Conservation (phyloP, 2,888 invertebrate species). For the Eupithecia exiguata region DNA sequence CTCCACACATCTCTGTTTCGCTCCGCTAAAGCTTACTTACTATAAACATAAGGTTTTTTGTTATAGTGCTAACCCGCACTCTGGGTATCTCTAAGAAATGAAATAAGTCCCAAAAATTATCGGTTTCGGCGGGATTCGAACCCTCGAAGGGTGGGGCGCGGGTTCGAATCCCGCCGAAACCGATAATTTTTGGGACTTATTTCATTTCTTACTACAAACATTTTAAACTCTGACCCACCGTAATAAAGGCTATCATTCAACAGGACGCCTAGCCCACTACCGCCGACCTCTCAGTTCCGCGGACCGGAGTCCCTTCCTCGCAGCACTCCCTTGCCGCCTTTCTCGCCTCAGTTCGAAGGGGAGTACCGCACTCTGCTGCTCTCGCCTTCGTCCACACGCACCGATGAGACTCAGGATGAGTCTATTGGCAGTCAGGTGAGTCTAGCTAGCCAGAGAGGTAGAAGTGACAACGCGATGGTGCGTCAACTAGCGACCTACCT, state of each 20-base stretch:
- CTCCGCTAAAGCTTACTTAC: neutral
- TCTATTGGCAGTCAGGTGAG: constrained; percentile 85
- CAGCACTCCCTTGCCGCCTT: constrained; percentile 75
- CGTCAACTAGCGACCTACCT: too few relatives aligned
- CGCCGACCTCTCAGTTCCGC: constrained; percentile 67
- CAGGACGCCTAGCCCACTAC: constrained; percentile 82
- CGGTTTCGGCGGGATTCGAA: too few relatives aligned
- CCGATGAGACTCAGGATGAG: constrained; percentile 76
- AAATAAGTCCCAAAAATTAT: too few relatives aligned
- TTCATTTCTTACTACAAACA: too few relatives aligned
- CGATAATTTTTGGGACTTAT: too few relatives aligned
- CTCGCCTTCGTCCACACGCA: constrained; percentile 70
- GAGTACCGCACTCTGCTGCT: constrained; percentile 70
- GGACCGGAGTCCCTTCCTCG: constrained; percentile 83
- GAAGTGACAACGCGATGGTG: too few relatives aligned
- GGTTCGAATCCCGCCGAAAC: too few relatives aligned
- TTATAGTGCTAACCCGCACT: too few relatives aligned
- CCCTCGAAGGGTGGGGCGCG: too few relatives aligned
- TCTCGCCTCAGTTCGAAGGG: constrained; percentile 72
- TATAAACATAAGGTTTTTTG: too few relatives aligned
- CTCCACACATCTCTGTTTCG: neutral
- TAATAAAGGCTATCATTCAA: constrained; percentile 1
- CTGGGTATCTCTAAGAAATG: too few relatives aligned
- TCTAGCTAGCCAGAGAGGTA: neutral
- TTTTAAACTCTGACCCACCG: neutral